Conservation (phyloP, 2,797 vertebrate species). For the Sebastes ruberrimus region DNA sequence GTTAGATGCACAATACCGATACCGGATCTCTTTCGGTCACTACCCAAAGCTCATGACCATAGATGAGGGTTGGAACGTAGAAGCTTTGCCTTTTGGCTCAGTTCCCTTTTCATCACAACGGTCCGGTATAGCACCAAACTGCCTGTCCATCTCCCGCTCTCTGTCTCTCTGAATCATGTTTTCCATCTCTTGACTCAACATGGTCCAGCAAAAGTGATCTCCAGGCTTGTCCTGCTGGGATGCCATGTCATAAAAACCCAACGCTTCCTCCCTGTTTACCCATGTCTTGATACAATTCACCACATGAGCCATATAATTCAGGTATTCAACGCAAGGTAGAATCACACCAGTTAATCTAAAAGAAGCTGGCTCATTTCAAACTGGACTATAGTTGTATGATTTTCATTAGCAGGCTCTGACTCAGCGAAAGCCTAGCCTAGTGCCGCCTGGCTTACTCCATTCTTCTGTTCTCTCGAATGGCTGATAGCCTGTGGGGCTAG, state of each 20-base stretch:
- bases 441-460: neutral
- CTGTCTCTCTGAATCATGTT: too few species aligned
- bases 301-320: neutral
- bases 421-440: neutral
- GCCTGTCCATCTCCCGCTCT: too few species aligned
- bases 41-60: too few species aligned
- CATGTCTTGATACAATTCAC: neutral
- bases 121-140: too few species aligned
- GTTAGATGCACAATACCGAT: too few species aligned
- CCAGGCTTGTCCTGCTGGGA: neutral
- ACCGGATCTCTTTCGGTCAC: too few species aligned
- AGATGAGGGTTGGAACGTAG: too few species aligned
- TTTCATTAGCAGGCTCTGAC: neutral
- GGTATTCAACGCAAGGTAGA: neutral
- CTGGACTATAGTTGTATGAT: neutral
- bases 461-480: neutral
- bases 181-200: too few species aligned
- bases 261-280: neutral
- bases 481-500: neutral
- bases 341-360: neutral
- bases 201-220: neutral
- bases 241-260: neutral
- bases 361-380: neutral
- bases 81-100: too few species aligned
- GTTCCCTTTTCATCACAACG: too few species aligned